These are phyloP conservation scores for Temnothorax longispinosus DNA, from an alignment of 1,140 invertebrate genomes.

Conservation along the genomic window DNA sequence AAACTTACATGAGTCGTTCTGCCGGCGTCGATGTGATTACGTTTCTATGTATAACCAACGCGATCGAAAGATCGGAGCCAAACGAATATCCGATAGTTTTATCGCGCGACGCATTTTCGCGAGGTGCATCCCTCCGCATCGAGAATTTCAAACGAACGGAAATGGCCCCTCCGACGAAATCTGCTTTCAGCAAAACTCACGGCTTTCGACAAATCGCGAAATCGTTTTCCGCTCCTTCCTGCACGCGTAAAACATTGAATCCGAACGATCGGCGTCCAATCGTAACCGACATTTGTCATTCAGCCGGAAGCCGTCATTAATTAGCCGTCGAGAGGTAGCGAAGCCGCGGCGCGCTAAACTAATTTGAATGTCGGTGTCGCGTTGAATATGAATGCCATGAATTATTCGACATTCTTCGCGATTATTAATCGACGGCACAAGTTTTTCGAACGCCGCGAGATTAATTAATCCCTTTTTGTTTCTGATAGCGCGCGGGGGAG, in stretches of 20 bases:
- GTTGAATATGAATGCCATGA: slow-evolving; percentile 20
- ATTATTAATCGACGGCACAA: slow-evolving; percentile 43
- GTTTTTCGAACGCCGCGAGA: slow-evolving; percentile 27
- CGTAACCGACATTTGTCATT: slow-evolving; percentile 19
- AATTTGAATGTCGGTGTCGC: slow-evolving; percentile 24
- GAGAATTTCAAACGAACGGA: not conserved
- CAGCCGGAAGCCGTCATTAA: slow-evolving; percentile 36
- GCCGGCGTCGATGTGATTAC: not conserved
- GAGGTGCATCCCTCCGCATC: not conserved
- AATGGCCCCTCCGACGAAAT: not conserved
- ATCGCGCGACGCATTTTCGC: not conserved
- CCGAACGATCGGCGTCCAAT: not conserved
- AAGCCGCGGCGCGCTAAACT: slow-evolving; percentile 12
- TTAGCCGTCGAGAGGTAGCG: not conserved
- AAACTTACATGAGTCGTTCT: not conserved
- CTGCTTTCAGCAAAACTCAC: not conserved
- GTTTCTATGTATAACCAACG: too few species aligned
- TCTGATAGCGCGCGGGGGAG: not conserved
- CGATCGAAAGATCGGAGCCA: slow-evolving; percentile 6
- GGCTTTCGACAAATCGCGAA: not conserved
- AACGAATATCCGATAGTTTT: slow-evolving; percentile 37
- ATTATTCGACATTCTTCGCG: slow-evolving; percentile 36
- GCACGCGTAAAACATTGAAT: not conserved
- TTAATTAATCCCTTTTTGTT: slow-evolving; percentile 50
- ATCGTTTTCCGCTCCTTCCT: not conserved